Evolutionary conservation across 2,113 vertebrate species (phyloP), one percentile per base, ranked within the genome.

Genomic region (Aythya baeri): DNA sequence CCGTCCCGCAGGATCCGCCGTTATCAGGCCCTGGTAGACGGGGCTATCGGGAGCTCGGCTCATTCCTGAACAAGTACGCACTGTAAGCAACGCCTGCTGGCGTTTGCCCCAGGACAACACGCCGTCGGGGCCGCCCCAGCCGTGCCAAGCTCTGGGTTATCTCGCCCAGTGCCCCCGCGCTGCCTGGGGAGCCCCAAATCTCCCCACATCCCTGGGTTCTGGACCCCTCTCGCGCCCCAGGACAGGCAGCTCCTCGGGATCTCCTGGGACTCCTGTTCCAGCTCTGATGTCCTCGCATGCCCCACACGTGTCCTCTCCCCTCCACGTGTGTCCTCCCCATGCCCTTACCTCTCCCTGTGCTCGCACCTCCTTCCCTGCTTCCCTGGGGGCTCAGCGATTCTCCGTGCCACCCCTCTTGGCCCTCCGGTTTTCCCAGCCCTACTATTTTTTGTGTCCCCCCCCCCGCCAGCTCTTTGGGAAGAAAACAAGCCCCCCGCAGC

Each of bases 281-380:
- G 54, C 70, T 63, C 32, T 58, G 62, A 21, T 95, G 81, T 77
- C 80, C 92, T 93, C 67, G 57, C 65, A 88, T 10, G 6, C 59
- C 70, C 82, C 58, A 43, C 26, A n/a, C 4, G 2, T 62, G 36
- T 83, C 67, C 46, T 83, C 74, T 68, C 66, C 68, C 79, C 82
- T 87, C 89, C 89, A 70, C 91, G 76, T 80, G 27, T 91, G 91
- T 74, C 89, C 74, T 91, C 17, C 13, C 95, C 90, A 31, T 83
- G 93, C 50, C 91, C 97, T 98, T 96, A 97, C 94, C 94, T 97
- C 95, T 80, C 94, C 11, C 8, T 5, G 9, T 62, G 84, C 74
- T 93, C 91, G 84, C 81, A 93, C 36, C 63, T 87, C 75, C 92
- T 87, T 94, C 92, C 87, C 86, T 95, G 87, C 59, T 83, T 58